Conservation (phyloP, 2,888 invertebrate species). For the Sarcophaga variegata region DNA sequence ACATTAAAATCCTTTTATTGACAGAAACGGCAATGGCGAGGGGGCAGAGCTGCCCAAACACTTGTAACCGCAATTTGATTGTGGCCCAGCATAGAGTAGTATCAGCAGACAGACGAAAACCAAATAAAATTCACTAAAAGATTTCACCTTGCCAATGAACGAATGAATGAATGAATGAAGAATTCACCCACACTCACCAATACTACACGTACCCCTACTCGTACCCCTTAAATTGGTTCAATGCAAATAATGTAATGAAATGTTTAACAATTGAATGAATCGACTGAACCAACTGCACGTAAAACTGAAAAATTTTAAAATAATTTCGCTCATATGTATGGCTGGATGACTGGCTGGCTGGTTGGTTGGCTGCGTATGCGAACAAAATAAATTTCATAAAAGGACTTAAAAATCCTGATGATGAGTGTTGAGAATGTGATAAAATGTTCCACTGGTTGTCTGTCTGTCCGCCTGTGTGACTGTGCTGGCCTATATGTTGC, state of each 20-base stretch:
- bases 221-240: neutral
- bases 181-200: neutral
- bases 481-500: neutral
- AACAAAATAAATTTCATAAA: constrained; percentile 58
- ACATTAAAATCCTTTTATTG: constrained; percentile 54
- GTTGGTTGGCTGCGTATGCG: neutral
- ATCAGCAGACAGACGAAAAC: constrained; percentile 22
- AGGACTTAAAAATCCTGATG: constrained; percentile 54
- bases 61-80: constrained; percentile 72
- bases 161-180: too few species aligned
- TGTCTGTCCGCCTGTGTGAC: constrained; percentile 7
- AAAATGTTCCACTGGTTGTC: constrained; percentile 55
- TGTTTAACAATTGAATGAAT: constrained; percentile 20
- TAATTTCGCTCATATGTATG: constrained; percentile 26
- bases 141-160: constrained; percentile 66
- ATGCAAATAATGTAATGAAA: constrained; percentile 36
- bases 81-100: constrained; percentile 57
- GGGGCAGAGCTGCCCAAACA: constrained; percentile 56
- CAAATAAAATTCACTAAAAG: constrained; percentile 65
- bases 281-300: neutral
- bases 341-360: too few species aligned
- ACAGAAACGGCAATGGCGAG: neutral
- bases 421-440: constrained; percentile 66
- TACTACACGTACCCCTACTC: neutral
- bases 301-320: constrained; percentile 52